phyloP scores from a whole-genome alignment of 2,888 invertebrate species.

The Hirudinaria manillensis region DNA sequence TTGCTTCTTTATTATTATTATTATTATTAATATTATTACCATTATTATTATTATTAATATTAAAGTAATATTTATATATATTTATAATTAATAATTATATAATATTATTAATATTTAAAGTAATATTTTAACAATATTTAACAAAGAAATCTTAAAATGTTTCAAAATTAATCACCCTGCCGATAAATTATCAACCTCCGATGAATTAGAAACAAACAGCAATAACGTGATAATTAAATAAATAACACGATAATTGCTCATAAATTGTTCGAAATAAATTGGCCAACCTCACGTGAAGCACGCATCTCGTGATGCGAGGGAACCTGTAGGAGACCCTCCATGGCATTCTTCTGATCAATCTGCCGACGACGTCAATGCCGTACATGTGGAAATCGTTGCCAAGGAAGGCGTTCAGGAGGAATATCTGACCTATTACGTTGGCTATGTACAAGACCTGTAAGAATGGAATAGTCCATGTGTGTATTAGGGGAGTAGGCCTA shows the following conservation, averaged over 20 bases:
- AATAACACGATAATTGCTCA: neutral
- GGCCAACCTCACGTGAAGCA: constrained; percentile 45
- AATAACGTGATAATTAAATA: neutral
- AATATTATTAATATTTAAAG: no score
- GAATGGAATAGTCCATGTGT: no score
- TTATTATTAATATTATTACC: neutral
- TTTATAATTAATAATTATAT: no score
- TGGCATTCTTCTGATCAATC: constrained; percentile 29
- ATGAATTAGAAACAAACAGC: no score
- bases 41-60: neutral
- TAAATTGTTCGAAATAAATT: neutral
- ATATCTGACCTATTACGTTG: constrained; percentile 55
- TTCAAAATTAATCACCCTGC: no score
- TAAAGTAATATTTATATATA: no score
- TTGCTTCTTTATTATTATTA: neutral
- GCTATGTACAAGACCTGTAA: constrained; percentile 49
- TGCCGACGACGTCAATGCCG: constrained; percentile 53
- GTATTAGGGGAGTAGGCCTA: no score
- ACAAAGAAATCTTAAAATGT: no score
- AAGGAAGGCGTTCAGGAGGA: constrained; percentile 56
- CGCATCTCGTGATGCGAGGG: constrained; percentile 53
- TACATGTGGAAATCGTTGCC: constrained; percentile 53
- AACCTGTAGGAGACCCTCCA: constrained; percentile 41
- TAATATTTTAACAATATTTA: no score
- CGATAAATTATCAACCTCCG: neutral